These are phyloP conservation scores for Python bivittatus DNA, from an alignment of 2,113 vertebrate genomes.

Conservation along the genomic window DNA sequence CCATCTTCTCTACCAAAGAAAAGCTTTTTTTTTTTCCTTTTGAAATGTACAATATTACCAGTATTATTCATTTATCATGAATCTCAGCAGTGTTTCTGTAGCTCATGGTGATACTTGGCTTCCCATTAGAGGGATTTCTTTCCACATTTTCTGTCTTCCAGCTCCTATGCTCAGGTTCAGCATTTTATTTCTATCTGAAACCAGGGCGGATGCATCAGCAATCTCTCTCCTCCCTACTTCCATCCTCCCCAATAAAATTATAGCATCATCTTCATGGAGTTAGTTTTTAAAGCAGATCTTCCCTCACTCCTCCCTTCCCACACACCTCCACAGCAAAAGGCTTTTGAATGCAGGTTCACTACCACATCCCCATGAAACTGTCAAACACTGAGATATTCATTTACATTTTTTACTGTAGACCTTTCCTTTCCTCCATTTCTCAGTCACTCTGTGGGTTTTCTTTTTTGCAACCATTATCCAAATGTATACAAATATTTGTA, in stretches of 20 bases:
- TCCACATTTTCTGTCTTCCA: background rate
- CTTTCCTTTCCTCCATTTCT: background rate
- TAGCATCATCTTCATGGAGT: background rate
- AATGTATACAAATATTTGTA: background rate
- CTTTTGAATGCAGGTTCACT: background rate
- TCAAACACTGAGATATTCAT: background rate
- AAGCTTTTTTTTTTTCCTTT: background rate
- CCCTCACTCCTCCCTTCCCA: background rate
- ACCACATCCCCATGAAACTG: background rate
- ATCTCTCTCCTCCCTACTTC: background rate
- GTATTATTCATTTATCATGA: background rate
- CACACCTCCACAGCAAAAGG: background rate
- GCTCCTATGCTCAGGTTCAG: background rate
- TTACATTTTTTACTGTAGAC: background rate
- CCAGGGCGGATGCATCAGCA: background rate
- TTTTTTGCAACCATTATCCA: background rate
- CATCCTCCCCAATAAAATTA: background rate
- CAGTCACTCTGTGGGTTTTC: background rate
- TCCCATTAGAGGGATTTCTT: background rate
- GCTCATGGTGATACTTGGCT: background rate
- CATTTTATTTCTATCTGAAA: background rate
- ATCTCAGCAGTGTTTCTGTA: background rate
- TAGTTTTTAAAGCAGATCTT: background rate
- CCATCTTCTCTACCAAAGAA: background rate
- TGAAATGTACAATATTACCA: background rate